Evolutionary conservation across 2,113 vertebrate species (phyloP).

Genomic region (Mystacornis crossleyi): DNA sequence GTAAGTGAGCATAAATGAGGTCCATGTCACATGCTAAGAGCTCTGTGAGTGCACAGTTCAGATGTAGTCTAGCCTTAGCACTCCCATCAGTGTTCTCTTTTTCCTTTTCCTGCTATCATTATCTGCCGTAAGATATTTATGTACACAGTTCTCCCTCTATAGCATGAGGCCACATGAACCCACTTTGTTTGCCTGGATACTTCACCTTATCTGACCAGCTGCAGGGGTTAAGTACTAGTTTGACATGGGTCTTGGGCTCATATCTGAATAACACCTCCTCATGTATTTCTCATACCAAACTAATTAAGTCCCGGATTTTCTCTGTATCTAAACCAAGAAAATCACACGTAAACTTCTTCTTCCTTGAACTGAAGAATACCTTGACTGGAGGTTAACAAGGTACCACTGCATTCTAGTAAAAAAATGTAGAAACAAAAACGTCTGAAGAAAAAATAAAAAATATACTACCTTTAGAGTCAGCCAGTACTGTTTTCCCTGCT

Average conservation of each 20-base stretch:
- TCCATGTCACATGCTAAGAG: not conserved
- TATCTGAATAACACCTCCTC: not conserved
- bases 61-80: not conserved
- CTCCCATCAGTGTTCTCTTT: not conserved
- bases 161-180: rapidly evolving
- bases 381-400: not conserved
- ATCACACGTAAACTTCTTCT: not conserved
- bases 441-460: not conserved
- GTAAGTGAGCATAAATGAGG: not conserved
- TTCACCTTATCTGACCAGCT: not conserved
- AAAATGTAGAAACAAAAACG: not conserved
- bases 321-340: not conserved
- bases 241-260: rapidly evolving
- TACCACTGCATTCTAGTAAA: not conserved
- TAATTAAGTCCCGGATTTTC: not conserved
- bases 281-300: not conserved
- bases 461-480: not conserved
- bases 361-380: not conserved
- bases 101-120: not conserved
- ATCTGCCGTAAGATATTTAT: not conserved
- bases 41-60: not conserved
- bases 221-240: not conserved
- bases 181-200: not conserved
- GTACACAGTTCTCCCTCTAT: not conserved
- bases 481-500: not conserved